Conservation (phyloP, 1,140 invertebrate genomes). For the Liolophura sinensis region DNA sequence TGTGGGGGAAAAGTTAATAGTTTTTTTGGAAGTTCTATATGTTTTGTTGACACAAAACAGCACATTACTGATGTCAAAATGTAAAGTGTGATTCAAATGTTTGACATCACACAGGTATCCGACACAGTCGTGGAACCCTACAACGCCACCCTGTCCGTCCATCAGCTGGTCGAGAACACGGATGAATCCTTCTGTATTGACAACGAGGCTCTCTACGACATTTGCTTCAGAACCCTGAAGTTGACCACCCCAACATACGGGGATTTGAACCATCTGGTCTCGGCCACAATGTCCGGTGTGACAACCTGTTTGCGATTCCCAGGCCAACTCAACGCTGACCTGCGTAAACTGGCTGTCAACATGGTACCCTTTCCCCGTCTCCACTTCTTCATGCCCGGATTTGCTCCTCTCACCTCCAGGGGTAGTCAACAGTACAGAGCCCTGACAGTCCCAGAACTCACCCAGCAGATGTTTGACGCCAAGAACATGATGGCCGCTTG, state of each 20-base stretch:
- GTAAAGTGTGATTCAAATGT: background rate
- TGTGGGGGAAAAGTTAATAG: too few species aligned
- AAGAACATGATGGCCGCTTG: slow-evolving; percentile 76
- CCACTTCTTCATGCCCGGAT: slow-evolving; percentile 79
- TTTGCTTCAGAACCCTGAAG: slow-evolving; percentile 88
- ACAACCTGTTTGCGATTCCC: slow-evolving; percentile 77
- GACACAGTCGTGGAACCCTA: slow-evolving; percentile 66
- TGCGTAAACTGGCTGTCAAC: slow-evolving; percentile 80
- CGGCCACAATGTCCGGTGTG: slow-evolving; percentile 70
- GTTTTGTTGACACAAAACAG: too few species aligned
- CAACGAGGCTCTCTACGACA: slow-evolving; percentile 85
- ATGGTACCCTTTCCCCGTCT: slow-evolving; percentile 70
- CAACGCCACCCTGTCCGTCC: slow-evolving; percentile 69
- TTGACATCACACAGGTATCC: slow-evolving; percentile 35
- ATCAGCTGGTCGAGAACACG: slow-evolving; percentile 77
- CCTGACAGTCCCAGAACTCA: slow-evolving; percentile 61
- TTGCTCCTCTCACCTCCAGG: slow-evolving; percentile 68
- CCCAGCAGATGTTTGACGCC: slow-evolving; percentile 70
- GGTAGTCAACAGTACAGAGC: slow-evolving; percentile 59
- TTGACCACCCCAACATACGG: slow-evolving; percentile 69
- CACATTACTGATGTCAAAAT: too few species aligned
- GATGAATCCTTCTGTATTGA: slow-evolving; percentile 66
- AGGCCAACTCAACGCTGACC: slow-evolving; percentile 81
- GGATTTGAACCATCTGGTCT: slow-evolving; percentile 64
- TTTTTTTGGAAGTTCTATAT: too few species aligned